Conservation (phyloP, 2,888 invertebrate species). For the Coronaproctus castanopsis region DNA sequence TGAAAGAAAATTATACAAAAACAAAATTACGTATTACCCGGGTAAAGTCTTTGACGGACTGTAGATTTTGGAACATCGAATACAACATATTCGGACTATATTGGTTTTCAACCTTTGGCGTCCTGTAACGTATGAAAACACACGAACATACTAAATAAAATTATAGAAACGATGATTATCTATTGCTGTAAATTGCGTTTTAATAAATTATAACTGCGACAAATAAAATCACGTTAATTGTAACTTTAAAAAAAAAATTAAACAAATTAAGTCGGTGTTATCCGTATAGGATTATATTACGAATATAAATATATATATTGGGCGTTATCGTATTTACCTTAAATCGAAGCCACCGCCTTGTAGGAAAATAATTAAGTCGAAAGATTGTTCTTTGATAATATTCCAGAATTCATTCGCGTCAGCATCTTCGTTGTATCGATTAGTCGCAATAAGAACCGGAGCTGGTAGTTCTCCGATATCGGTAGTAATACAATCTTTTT, state of each 20-base stretch:
- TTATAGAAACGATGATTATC: too few species aligned
- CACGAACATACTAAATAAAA: too few species aligned
- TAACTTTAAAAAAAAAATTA: too few species aligned
- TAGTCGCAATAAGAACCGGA: slow-evolving; percentile 17
- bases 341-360: slow-evolving; percentile 20
- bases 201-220: too few species aligned
- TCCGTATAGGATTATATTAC: too few species aligned
- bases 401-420: slow-evolving; percentile 39
- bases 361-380: slow-evolving; percentile 21
- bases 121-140: too few species aligned
- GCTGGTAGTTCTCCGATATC: slow-evolving; percentile 16
- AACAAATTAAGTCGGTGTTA: too few species aligned
- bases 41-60: neutral
- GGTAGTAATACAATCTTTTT: slow-evolving; percentile 16
- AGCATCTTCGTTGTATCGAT: slow-evolving; percentile 24
- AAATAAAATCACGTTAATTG: too few species aligned
- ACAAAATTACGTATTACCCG: too few species aligned
- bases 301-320: too few species aligned
- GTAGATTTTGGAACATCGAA: neutral
- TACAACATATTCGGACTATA: neutral
- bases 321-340: slow-evolving; percentile 18
- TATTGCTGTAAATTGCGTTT: too few species aligned
- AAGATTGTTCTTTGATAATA: slow-evolving; percentile 37
- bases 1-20: too few species aligned
- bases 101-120: neutral